Base-by-base conservation (phyloP, 1,140 invertebrate genomes). In the Mamestra configurata region DNA sequence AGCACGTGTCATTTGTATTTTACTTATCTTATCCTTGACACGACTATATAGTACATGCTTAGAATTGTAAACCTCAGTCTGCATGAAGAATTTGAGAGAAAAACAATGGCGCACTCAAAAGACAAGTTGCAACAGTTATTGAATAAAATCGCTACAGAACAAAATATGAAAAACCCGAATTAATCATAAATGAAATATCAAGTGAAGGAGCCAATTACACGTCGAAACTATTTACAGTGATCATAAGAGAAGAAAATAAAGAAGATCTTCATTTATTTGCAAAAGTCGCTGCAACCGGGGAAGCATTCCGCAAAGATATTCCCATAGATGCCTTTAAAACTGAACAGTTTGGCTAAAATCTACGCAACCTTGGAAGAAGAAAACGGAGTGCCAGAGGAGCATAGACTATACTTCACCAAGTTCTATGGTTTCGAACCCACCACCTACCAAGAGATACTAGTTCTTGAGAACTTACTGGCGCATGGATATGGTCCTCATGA, bases 211-310 rank as follows among this genome's bases (percentile, higher is more conserved):
- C 76, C 13, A 78, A 78, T 13, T 78, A 55, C 10, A 55, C 76
- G 0, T 78, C 76, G 10, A 35, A 11, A 31, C 61, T 78, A 6
- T 78, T 55, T 20, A 68, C 49, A 13, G 76, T 24, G 7, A 27
- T 53, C 1, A n/a, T 49, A 0, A 46, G 37, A 53, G 61, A 27
- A 22, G 20, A 20, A 10, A 27, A 61, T 24, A 76, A 76, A 37
- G 22, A 78, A 10, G 46, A 68, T 53, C 46, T 68, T n/a, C 15
- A 78, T 24, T 46, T 78, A 4, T 78, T 78, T 55, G 88, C 82
- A 0, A 90, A 90, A 70, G 83, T 88, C 1, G 86, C 86, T 0
- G 75, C 18, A 15, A 24, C 86, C 1, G 72, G 84, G 0, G 84
- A 84, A 13, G 43, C 79, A 43, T 49, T 83, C 6, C 80, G 87